These are phyloP conservation scores for Pempheris klunzingeri DNA, from an alignment of 2,797 vertebrate species.

Conservation along the genomic window DNA sequence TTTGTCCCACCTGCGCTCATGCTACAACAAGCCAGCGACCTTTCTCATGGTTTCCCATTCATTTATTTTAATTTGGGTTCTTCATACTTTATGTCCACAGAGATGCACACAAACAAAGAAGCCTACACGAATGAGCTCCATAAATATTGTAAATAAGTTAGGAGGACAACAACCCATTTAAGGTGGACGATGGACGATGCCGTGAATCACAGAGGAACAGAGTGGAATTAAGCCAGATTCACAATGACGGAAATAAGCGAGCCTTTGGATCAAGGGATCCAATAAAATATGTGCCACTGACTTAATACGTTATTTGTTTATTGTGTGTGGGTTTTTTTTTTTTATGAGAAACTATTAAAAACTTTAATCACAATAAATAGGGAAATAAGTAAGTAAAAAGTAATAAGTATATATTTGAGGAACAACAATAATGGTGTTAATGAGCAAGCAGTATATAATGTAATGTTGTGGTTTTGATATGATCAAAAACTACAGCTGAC, in stretches of 20 bases:
- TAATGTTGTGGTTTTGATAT: background rate
- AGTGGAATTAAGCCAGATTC: slow-evolving; percentile 14
- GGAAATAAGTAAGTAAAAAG: background rate
- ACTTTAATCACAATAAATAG: background rate
- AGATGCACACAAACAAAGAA: slow-evolving; percentile 4
- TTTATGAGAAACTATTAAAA: background rate
- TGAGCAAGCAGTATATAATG: background rate
- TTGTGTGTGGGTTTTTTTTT: background rate
- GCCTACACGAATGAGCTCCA: background rate
- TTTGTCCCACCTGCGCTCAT: background rate
- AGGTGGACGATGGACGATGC: slow-evolving; percentile 7
- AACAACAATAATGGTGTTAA: too few relatives aligned
- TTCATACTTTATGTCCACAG: background rate
- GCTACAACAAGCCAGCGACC: background rate
- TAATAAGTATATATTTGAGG: background rate
- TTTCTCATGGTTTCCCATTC: background rate
- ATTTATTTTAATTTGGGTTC: background rate
- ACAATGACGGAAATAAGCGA: slow-evolving; percentile 18
- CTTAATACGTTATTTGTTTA: background rate
- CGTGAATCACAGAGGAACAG: background rate
- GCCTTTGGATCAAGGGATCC: background rate
- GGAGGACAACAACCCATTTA: background rate
- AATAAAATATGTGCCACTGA: background rate
- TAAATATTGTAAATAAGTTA: background rate
- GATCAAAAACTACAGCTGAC: background rate